These are phyloP conservation scores for Sebastes fasciatus DNA, from an alignment of 2,113 vertebrate species.

Conservation along the genomic window DNA sequence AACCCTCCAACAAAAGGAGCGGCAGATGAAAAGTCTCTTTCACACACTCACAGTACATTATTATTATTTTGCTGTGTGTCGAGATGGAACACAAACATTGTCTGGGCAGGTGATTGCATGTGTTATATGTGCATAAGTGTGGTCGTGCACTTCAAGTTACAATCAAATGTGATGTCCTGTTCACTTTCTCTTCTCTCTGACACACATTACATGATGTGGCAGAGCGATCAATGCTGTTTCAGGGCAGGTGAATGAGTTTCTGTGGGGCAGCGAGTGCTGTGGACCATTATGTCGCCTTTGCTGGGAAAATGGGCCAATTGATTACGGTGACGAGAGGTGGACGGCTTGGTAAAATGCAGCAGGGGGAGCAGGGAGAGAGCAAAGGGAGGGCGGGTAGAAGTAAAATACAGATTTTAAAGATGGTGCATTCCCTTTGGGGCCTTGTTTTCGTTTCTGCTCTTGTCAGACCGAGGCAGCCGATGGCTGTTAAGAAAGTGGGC, in stretches of 20 bases:
- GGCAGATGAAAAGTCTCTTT: constrained; percentile 30
- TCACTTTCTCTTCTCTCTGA: background rate
- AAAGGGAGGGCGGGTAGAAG: background rate
- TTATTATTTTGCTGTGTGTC: background rate
- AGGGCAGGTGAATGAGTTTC: constrained; percentile 35
- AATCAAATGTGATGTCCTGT: background rate
- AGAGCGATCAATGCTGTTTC: constrained; percentile 17
- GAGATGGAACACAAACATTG: background rate
- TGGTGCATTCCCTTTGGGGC: constrained; percentile 27
- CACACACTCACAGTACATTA: background rate
- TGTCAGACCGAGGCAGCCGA: background rate
- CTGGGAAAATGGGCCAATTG: constrained; percentile 31
- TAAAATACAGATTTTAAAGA: constrained; percentile 27
- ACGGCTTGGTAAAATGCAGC: constrained; percentile 15
- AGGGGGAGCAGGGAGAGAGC: background rate
- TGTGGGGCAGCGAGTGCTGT: constrained; percentile 10
- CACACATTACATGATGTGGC: background rate
- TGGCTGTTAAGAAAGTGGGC: constrained; percentile 19
- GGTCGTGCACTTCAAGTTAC: background rate
- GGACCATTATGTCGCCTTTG: constrained; percentile 25
- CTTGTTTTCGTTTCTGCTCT: constrained; percentile 23
- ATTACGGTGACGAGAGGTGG: background rate
- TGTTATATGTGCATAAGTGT: background rate
- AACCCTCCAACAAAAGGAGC: constrained; percentile 4
- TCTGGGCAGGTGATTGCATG: background rate